Base-by-base conservation (phyloP, 37 sponge, comb jelly and placozoan species). In the Oopsacas minuta region DNA sequence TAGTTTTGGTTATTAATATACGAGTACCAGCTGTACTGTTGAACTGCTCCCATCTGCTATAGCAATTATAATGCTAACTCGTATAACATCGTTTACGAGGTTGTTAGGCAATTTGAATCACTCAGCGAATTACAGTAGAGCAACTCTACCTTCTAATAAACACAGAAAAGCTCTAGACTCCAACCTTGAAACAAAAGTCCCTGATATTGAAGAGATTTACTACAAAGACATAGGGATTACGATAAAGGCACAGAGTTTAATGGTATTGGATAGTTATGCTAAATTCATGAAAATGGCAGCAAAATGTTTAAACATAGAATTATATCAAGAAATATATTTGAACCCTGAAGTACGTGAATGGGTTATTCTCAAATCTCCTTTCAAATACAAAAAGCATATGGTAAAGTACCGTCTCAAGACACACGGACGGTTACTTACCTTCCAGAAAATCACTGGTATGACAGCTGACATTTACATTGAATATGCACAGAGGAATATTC, bases 351-450 rank as follows among this genome's bases (percentile, higher is more conserved):
- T 82, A 5, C 5, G 83, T 1, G 39, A 82, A 17, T 38, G 39
- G 38, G 39, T 82, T 38, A 82, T 95, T 28, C 88, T 95, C 25
- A 95, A 95, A 52, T 95, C 96, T 34, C 86, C 96, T 25, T 90
- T 89, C 86, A 93, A 93, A 23, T 93, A 53, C 87, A 95, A 95
- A 89, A 95, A 95, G 75, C 96, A 95, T 53, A 52, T 95, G 35
- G 94, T 90, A 30, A 95, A 95, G 88, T 95, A 91, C 36, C 94
- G 92, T 85, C 86, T 93, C 36, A 82, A 91, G 81, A 95, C 92
- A 0, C 92, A 95, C 83, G 25, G 86, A 0, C 82, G 96, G 52
- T 38, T 95, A 15, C 81, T 95, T 82, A 36, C 87, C 88, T 82
- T 94, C 10, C 88, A 86, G 52, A 39, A 88, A 69, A 91, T 94